These are phyloP conservation scores for Sanderia malayensis DNA, from an alignment of 30 jellyfish, hydroid and myxozoan genomes.

Conservation along the genomic window DNA sequence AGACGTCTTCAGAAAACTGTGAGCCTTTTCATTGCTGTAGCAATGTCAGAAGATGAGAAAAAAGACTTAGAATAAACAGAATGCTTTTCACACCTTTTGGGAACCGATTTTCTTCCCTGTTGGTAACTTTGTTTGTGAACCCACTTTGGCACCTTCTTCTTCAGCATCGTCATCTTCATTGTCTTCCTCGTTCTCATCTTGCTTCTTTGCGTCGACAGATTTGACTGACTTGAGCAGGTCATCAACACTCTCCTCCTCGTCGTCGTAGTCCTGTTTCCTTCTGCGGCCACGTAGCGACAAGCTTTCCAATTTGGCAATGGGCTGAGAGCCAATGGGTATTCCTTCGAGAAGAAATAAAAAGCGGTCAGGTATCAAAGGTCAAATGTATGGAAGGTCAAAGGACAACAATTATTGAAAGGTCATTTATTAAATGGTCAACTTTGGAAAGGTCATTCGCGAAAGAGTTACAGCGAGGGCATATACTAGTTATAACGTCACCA, in stretches of 20 bases:
- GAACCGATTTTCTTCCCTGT: conserved; percentile 29
- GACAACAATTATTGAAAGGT: neutral
- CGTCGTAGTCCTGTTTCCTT: conserved; percentile 26
- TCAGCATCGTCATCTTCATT: neutral
- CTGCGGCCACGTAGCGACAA: conserved; percentile 41
- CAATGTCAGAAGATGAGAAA: too few relatives aligned
- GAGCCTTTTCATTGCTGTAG: too few relatives aligned
- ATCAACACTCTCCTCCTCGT: conserved; percentile 43
- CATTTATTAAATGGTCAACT: too few relatives aligned
- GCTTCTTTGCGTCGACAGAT: conserved; percentile 17
- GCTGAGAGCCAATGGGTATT: conserved; percentile 37
- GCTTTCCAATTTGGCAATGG: conserved; percentile 28
- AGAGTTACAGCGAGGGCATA: neutral
- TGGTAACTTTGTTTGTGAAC: conserved; percentile 40
- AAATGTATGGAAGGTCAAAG: neutral
- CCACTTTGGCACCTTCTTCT: conserved; percentile 8
- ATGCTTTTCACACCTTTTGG: conserved; percentile 16
- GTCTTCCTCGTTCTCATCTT: neutral
- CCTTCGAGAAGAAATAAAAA: conserved; percentile 7
- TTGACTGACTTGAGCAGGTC: conserved; percentile 40
- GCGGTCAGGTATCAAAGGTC: too few relatives aligned
- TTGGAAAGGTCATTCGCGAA: neutral
- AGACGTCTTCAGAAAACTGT: too few relatives aligned
- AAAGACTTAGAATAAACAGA: too few relatives aligned
- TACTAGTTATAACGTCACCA: neutral